Base-by-base conservation (phyloP, 2,113 vertebrate genomes). In the Porphyrio hochstetteri region DNA sequence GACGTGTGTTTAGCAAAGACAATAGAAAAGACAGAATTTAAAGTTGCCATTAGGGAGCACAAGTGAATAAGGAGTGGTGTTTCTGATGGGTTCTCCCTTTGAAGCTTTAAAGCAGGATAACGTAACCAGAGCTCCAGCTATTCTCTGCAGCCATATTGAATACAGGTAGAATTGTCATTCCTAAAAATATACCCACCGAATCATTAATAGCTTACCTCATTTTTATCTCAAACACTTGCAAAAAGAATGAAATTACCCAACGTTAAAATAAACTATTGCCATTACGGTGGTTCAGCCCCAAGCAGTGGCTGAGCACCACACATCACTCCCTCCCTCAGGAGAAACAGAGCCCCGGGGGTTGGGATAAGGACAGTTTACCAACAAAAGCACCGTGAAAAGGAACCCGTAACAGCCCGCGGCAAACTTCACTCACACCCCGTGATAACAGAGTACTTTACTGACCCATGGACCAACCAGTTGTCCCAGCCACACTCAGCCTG, bases 1-100 rank as follows among this genome's bases (percentile, higher is more conserved):
- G 65, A 38, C 24, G 69, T 8, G 29, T 84, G 83, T 89, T 84
- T 65, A 91, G 80, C 74, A 93, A 94, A 96, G 91, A 96, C 90
- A 93, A 93, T 76, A 80, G 61, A 88, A 77, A 61, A 95, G 29
- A 87, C 59, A 92, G 86, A 74, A 95, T 96, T 89, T 91, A 74
- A 91, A 95, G 81, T 87, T 94, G 91, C 93, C 91, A 79, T 95
- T 87, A 94, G 86, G 86, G 95, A 97, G 91, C 93, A 95, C 83
- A 92, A 94, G 88, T 90, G 86, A 96, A 96, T 88, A 95, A 94
- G 92, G 44, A 88, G 86, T 92, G 48, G 21, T 35, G 53, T 71
- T 88, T 88, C 82, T 61, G 46, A 57, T 64, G 57, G 53, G 74
- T 55, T 84, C 53, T 75, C 35, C 53, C 70, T 93, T 91, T 80